A percentile compares a stretch with the other conserved stretches of the same genome.
Evolutionary conservation across 2,113 vertebrate genomes (phyloP).

Genomic region (Crotalus helleri): DNA sequence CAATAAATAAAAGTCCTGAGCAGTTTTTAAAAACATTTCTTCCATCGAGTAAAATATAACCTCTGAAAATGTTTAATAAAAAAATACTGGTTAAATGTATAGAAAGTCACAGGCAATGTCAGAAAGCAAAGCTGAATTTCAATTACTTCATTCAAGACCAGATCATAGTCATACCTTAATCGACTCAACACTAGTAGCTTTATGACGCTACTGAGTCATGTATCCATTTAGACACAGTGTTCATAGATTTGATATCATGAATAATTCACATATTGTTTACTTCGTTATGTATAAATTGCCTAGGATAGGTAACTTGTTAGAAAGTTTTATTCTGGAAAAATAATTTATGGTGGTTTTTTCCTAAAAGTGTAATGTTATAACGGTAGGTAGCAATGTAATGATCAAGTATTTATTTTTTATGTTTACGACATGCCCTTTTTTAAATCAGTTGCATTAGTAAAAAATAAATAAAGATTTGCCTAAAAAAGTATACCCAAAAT

Average conservation of each 20-base stretch:
- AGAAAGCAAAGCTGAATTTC: neutral
- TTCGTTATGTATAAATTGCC: neutral
- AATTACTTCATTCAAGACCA: neutral
- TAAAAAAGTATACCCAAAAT: neutral
- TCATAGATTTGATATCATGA: neutral
- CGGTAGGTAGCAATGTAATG: neutral
- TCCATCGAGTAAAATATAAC: neutral
- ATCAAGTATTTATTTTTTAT: neutral
- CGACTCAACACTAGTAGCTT: neutral
- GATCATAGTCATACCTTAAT: neutral
- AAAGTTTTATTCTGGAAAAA: neutral
- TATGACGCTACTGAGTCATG: neutral
- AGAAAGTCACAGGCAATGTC: neutral
- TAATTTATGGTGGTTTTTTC: neutral
- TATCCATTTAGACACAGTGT: neutral
- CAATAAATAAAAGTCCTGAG: neutral
- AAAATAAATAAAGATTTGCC: neutral
- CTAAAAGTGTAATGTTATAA: neutral
- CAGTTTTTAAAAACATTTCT: neutral
- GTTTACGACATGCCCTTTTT: neutral
- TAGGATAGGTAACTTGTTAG: neutral
- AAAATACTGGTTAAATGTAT: neutral
- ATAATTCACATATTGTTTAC: neutral
- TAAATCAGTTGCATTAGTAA: neutral
- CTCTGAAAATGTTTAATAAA: neutral